Percentiles rank a stretch among this genome's conserved stretches.
Evolutionary conservation across 1,140 invertebrate species (phyloP).

Genomic region (Heliconius himera): DNA sequence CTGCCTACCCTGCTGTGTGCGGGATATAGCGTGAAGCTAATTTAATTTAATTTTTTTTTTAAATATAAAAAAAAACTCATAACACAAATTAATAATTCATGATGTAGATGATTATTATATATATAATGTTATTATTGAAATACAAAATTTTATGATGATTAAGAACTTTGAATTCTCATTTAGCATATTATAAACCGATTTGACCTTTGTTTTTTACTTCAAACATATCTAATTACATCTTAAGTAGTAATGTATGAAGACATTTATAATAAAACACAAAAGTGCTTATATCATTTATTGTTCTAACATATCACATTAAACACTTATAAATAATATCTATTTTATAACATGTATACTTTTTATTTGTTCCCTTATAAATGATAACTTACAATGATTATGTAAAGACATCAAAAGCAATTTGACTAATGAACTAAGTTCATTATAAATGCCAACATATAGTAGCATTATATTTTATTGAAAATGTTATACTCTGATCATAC

Average conservation of each 20-base stretch:
- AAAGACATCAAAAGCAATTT: conserved; percentile 27
- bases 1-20: too few species aligned
- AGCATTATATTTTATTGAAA: neutral
- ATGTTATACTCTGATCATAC: conserved; percentile 21
- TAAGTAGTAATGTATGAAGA: neutral
- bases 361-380: conserved; percentile 10
- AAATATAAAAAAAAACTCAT: too few species aligned
- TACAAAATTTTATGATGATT: too few species aligned
- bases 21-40: too few species aligned
- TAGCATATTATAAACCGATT: too few species aligned
- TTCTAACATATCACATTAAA: conserved; percentile 7
- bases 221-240: neutral
- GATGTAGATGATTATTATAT: too few species aligned
- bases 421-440: neutral
- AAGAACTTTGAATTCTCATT: too few species aligned
- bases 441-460: conserved; percentile 11
- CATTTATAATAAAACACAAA: conserved; percentile 8
- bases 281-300: conserved; percentile 1
- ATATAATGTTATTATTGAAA: too few species aligned
- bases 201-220: too few species aligned
- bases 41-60: too few species aligned
- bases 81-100: too few species aligned
- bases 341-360: conserved; percentile 10
- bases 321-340: neutral
- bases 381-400: conserved; percentile 15